Evolutionary conservation across 35 echinoderm and acorn worm genomes (phyloP), one percentile per base, ranked within the genome.

Genomic region (Heliocidaris erythrogramma): DNA sequence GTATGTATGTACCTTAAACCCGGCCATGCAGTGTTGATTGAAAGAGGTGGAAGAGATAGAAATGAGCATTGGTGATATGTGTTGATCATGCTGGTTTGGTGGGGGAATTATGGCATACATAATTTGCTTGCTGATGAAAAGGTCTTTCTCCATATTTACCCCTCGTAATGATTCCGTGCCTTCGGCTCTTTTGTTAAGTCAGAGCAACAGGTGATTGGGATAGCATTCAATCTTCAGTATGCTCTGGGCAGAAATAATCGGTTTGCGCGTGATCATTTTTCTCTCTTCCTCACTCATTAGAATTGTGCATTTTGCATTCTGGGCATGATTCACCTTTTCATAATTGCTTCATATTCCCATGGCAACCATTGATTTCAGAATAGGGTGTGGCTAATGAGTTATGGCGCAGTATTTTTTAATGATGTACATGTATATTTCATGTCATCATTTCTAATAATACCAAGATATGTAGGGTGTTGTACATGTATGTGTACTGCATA

Each of bases 361-460:
- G 65, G 65, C 65, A 78, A 78, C 65, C 65, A 78, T 78, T 78
- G 65, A 78, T 78, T 71, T 78, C 21, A 78, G 65, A 78, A 78
- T 0, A 78, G 27, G 65, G 65, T 27, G 65, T 78, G 17, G 65
- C 27, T 1, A 9, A 35, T 90, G 13, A 78, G 18, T 21, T 27
- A 78, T 78, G 4, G 65, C 17, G 7, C 27, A 27, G 7, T 78
- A 78, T 24, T 7, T 78, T 78, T 78, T 18, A 78, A 78, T 78
- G 65, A 78, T 21, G 17, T 16, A 27, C 50, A 8, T 53, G 50
- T 56, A 11, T 56, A 10, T 10, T 56, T 14, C 52, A 12, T 13
- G 52, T 56, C 14, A 14, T 9, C 14, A 11, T 42, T 42, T 42
- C 35, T 42, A 1, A 42, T 42, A 42, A 42, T 42, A 42, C 10